Evolutionary conservation across 1,140 invertebrate species (phyloP).

Genomic region (Aphelenchoides avenae): DNA sequence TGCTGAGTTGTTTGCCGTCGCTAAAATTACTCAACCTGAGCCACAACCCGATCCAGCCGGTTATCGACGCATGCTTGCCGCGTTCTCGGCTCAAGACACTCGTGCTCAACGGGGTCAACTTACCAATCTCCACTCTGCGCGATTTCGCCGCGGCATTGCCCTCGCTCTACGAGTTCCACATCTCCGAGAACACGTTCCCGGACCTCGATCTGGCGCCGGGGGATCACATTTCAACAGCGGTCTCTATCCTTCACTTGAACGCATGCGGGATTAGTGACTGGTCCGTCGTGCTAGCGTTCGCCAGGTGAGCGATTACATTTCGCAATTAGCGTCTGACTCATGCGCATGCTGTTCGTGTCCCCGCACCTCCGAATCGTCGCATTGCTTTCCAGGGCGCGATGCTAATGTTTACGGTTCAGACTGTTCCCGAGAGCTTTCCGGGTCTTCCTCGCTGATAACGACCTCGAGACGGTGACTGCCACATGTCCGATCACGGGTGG

Average conservation of each 20-base stretch:
- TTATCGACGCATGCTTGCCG: slow-evolving; percentile 7
- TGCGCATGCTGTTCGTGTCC: no score
- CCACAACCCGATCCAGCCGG: slow-evolving; percentile 14
- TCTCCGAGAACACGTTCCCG: slow-evolving; percentile 12
- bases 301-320: no score
- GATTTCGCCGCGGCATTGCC: slow-evolving; percentile 15
- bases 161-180: slow-evolving; percentile 12
- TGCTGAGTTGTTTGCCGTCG: slow-evolving; percentile 7
- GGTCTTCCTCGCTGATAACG: no score
- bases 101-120: slow-evolving; percentile 25
- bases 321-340: no score
- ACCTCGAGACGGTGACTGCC: no score
- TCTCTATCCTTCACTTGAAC: slow-evolving; percentile 24
- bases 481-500: no score
- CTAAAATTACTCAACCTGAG: slow-evolving; percentile 16
- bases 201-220: slow-evolving; percentile 8
- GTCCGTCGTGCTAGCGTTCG: no score
- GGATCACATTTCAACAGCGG: slow-evolving; percentile 12
- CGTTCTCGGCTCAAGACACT: slow-evolving; percentile 12
- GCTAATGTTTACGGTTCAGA: no score
- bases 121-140: slow-evolving; percentile 10
- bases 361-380: no score
- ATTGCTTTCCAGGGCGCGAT: no score
- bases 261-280: slow-evolving; percentile 24
- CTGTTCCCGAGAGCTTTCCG: no score